phyloP scores from a whole-genome alignment of 1,140 invertebrate genomes.

The Lamellibrachia luymesi region DNA sequence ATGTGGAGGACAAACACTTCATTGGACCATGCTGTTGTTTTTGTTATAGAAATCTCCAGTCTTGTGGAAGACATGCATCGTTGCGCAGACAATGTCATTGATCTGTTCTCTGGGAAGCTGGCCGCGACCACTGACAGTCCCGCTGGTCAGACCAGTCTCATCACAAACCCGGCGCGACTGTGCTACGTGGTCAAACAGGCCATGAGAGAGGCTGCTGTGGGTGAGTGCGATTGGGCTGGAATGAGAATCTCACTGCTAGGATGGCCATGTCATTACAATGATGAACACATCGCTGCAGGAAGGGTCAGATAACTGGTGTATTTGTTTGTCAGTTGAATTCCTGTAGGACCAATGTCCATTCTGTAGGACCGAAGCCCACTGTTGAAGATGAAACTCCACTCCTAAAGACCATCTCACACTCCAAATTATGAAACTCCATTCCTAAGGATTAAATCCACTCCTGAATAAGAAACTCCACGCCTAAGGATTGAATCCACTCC shows the following conservation, averaged over 20 bases:
- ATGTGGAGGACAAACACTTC: neutral
- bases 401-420: no score
- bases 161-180: slow-evolving; percentile 61
- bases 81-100: slow-evolving; percentile 63
- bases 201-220: slow-evolving; percentile 64
- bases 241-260: neutral
- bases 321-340: neutral
- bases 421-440: neutral
- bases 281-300: neutral
- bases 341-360: neutral
- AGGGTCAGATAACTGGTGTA: neutral
- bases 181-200: slow-evolving; percentile 66
- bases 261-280: neutral
- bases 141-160: slow-evolving; percentile 33
- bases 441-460: neutral
- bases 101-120: slow-evolving; percentile 58
- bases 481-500: no score
- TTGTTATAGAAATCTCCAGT: slow-evolving; percentile 63
- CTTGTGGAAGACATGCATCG: slow-evolving; percentile 66
- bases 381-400: neutral
- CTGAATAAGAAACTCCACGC: neutral
- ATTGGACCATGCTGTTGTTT: slow-evolving; percentile 28
- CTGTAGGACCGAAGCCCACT: neutral
- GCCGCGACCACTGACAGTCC: slow-evolving; percentile 31
- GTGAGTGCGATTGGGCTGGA: slow-evolving; percentile 32